These are phyloP conservation scores for Anoplolepis gracilipes DNA, from an alignment of 1,140 invertebrate species.

Conservation along the genomic window DNA sequence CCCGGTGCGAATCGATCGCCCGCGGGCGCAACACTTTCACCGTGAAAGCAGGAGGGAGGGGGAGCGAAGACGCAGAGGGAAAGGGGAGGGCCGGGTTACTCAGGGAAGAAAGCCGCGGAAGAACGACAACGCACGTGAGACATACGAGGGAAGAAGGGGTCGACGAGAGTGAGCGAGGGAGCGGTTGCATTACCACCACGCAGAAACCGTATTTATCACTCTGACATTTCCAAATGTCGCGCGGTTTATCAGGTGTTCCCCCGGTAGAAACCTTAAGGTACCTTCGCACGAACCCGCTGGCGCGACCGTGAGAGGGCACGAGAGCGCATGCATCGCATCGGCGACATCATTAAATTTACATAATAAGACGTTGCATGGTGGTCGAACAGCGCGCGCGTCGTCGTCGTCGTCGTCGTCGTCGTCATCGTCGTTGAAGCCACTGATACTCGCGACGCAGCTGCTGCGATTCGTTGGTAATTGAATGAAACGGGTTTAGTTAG, in stretches of 20 bases:
- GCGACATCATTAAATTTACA: constrained; percentile 79
- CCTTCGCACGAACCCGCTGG: constrained; percentile 46
- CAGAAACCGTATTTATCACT: constrained; percentile 70
- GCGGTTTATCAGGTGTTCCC: constrained; percentile 74
- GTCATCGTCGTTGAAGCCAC: not conserved
- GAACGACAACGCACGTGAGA: constrained; percentile 44
- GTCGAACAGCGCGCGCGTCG: constrained; percentile 25
- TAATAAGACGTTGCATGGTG: constrained; percentile 80
- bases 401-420: not conserved
- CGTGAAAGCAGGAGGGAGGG: not conserved
- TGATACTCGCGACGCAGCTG: constrained; percentile 64
- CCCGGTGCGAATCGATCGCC: constrained; percentile 64
- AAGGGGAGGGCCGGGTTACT: not conserved
- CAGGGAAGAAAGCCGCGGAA: constrained; percentile 24
- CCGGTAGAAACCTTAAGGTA: constrained; percentile 60
- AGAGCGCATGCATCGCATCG: constrained; percentile 63
- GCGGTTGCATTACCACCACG: constrained; percentile 50
- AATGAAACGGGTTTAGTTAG: constrained; percentile 55
- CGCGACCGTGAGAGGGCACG: constrained; percentile 7
- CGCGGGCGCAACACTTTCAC: constrained; percentile 69
- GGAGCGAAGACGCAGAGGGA: not conserved
- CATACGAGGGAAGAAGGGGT: constrained; percentile 10
- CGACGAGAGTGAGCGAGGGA: not conserved
- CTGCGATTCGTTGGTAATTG: constrained; percentile 60
- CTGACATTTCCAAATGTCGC: constrained; percentile 79